A percentile compares a stretch with the other conserved stretches of the same genome.
phyloP scores from a whole-genome alignment of 1,140 invertebrate species.

The Bradysia coprophila region DNA sequence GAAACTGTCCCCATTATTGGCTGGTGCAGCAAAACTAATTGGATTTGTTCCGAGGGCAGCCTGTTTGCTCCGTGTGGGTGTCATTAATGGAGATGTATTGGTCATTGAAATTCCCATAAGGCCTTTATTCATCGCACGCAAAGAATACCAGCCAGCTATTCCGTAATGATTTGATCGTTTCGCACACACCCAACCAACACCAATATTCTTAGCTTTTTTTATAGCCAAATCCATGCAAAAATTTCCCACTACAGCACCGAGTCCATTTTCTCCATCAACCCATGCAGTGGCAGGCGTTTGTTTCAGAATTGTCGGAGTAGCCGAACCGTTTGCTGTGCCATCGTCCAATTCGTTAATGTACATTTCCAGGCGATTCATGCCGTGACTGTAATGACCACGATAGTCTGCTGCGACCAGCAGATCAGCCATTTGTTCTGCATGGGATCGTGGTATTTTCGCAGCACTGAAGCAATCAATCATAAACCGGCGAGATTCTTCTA shows the following conservation, averaged over 20 bases:
- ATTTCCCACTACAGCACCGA: constrained; percentile 78
- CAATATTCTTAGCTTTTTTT: constrained; percentile 60
- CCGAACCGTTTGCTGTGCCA: constrained; percentile 28
- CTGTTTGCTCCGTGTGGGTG: constrained; percentile 64
- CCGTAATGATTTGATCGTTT: constrained; percentile 39
- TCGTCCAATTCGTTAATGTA: constrained; percentile 43
- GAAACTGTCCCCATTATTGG: constrained; percentile 49
- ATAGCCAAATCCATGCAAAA: constrained; percentile 83
- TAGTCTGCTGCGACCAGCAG: constrained; percentile 69
- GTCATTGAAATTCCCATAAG: constrained; percentile 81
- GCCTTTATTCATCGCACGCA: constrained; percentile 52
- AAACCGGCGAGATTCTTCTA: constrained; percentile 51
- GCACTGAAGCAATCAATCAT: constrained; percentile 52
- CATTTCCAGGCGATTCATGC: constrained; percentile 68
- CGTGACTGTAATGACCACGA: constrained; percentile 81
- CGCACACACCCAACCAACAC: constrained; percentile 72
- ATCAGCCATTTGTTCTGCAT: constrained; percentile 56
- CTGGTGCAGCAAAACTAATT: constrained; percentile 61
- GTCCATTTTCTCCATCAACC: constrained; percentile 64
- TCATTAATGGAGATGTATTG: constrained; percentile 79
- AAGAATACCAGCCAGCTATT: constrained; percentile 75
- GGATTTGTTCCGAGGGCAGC: constrained; percentile 81
- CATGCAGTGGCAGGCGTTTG: constrained; percentile 60
- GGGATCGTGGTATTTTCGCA: constrained; percentile 38
- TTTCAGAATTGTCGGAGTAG: constrained; percentile 43